A percentile compares a stretch with the other conserved stretches of the same genome.
Conservation (phyloP, 2,113 vertebrate genomes). For the Aphyosemion australe region DNA sequence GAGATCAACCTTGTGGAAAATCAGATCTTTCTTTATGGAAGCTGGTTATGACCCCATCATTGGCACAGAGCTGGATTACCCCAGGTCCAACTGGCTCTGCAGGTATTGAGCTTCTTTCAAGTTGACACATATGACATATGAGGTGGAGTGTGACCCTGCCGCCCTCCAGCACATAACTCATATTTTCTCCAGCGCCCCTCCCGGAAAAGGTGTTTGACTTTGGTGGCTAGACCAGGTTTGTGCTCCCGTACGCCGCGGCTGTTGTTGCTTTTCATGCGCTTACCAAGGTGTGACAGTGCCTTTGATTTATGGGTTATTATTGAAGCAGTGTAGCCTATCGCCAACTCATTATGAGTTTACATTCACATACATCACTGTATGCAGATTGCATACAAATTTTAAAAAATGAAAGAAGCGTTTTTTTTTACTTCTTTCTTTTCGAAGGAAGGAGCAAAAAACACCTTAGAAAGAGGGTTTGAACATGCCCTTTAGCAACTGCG, state of each 20-base stretch:
- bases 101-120: slow-evolving; percentile 62
- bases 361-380: slow-evolving; percentile 76
- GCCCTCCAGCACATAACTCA: slow-evolving; percentile 63
- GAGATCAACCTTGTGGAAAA: slow-evolving; percentile 73
- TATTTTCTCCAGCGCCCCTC: slow-evolving; percentile 54
- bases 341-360: slow-evolving; percentile 79
- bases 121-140: slow-evolving; percentile 76
- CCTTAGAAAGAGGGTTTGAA: slow-evolving; percentile 56
- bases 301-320: slow-evolving; percentile 83
- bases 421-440: slow-evolving; percentile 1
- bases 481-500: slow-evolving; percentile 66
- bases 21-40: slow-evolving; percentile 69
- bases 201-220: slow-evolving; percentile 69
- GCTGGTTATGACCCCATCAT: slow-evolving; percentile 68
- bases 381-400: slow-evolving; percentile 69
- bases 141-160: slow-evolving; percentile 64
- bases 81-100: slow-evolving; percentile 63
- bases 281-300: slow-evolving; percentile 72
- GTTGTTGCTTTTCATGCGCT: slow-evolving; percentile 67
- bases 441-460: background rate
- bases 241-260: slow-evolving; percentile 46
- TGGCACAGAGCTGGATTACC: slow-evolving; percentile 68
- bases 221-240: slow-evolving; percentile 54
- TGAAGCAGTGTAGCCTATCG: slow-evolving; percentile 79
- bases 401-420: slow-evolving; percentile 34